A percentile compares a stretch with the other conserved stretches of the same genome.
Conservation (phyloP, 2,888 invertebrate genomes). For the Rhagophthalmus giganteus region DNA sequence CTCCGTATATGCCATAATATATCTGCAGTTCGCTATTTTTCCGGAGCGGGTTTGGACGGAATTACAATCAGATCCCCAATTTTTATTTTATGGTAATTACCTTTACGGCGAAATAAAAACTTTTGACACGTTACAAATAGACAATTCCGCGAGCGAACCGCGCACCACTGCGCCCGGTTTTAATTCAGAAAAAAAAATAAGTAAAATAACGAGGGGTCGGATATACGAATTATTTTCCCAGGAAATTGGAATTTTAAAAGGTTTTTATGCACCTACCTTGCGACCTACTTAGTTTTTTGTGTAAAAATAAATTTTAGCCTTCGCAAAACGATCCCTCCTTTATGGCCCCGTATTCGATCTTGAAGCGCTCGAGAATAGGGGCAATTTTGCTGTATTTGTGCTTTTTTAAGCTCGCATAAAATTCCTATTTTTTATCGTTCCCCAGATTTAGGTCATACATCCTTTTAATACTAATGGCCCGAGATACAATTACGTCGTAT, state of each 20-base stretch:
- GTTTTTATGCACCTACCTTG: slow-evolving; percentile 41
- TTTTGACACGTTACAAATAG: slow-evolving; percentile 1
- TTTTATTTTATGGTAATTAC: slow-evolving; percentile 28
- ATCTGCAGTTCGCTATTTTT: slow-evolving; percentile 55
- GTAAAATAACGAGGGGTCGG: slow-evolving; percentile 23
- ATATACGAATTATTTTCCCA: slow-evolving; percentile 40
- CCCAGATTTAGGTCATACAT: slow-evolving; percentile 18
- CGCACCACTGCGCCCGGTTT: background rate
- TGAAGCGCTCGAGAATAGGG: slow-evolving; percentile 19
- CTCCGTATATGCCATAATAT: slow-evolving; percentile 55
- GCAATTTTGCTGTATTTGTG: slow-evolving; percentile 17
- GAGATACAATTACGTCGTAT: background rate
- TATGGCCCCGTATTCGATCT: slow-evolving; percentile 16
- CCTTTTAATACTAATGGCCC: background rate
- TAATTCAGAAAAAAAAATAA: too few relatives aligned
- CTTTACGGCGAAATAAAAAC: slow-evolving; percentile 9
- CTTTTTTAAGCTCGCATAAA: slow-evolving; percentile 15
- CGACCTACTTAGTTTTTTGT: slow-evolving; percentile 45
- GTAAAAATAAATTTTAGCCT: slow-evolving; percentile 42
- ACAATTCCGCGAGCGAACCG: background rate
- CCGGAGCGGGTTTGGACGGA: slow-evolving; percentile 42
- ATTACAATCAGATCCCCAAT: slow-evolving; percentile 29
- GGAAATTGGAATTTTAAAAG: slow-evolving; percentile 43
- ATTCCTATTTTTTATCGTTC: slow-evolving; percentile 19
- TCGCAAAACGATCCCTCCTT: slow-evolving; percentile 37